Percentiles rank a stretch among this genome's conserved stretches.
Conservation (phyloP, 1,140 invertebrate genomes). For the Sminthurides bifidus region DNA sequence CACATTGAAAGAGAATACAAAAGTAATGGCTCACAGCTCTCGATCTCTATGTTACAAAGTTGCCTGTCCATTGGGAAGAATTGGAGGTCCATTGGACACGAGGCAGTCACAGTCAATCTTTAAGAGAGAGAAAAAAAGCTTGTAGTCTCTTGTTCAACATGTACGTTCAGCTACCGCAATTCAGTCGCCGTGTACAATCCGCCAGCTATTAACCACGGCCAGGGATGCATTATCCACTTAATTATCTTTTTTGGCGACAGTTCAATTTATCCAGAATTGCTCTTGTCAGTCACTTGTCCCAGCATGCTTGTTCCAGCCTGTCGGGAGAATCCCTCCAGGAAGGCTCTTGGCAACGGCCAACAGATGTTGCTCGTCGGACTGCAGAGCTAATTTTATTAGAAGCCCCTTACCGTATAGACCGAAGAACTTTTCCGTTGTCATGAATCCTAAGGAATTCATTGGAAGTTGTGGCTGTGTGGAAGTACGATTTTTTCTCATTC, state of each 20-base stretch:
- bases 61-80: constrained; percentile 97
- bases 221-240: too few species aligned
- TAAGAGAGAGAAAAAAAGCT: constrained; percentile 63
- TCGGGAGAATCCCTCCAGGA: too few species aligned
- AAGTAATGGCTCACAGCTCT: constrained; percentile 80
- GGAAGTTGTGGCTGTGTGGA: constrained; percentile 92
- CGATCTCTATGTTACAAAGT: constrained; percentile 91
- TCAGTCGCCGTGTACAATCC: too few species aligned
- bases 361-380: too few species aligned
- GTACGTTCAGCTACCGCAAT: too few species aligned
- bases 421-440: constrained; percentile 83
- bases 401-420: constrained; percentile 77
- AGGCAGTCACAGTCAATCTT: constrained; percentile 92
- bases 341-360: too few species aligned
- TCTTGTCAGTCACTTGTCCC: too few species aligned
- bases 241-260: too few species aligned
- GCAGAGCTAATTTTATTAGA: constrained; percentile 73
- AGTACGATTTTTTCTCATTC: constrained; percentile 96
- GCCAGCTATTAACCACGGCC: too few species aligned
- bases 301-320: too few species aligned
- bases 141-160: too few species aligned
- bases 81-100: constrained; percentile 94
- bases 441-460: constrained; percentile 94
- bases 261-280: too few species aligned
- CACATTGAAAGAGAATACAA: constrained; percentile 57